Percentiles rank a stretch among this genome's conserved stretches.
These are phyloP conservation scores for Rhineura floridana DNA, from an alignment of 2,113 vertebrate genomes.

Conservation along the genomic window DNA sequence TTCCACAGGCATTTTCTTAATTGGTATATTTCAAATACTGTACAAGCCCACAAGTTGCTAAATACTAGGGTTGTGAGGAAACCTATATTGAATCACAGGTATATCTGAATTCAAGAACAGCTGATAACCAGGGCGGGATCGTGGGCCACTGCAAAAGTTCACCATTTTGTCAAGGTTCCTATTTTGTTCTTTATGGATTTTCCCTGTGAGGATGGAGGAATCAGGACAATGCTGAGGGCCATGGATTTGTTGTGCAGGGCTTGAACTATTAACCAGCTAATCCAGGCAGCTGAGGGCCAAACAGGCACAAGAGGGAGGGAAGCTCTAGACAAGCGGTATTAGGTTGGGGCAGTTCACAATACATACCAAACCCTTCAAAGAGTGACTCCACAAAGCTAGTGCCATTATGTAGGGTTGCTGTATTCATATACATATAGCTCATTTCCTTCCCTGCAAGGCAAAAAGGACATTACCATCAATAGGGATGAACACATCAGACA, in stretches of 20 bases:
- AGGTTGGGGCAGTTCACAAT: background rate
- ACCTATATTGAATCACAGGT: background rate
- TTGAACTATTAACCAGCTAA: background rate
- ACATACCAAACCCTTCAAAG: conserved; percentile 94
- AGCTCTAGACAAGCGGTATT: background rate
- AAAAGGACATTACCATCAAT: background rate
- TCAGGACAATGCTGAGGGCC: no score
- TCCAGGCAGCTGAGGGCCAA: background rate
- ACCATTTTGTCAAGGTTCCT: background rate
- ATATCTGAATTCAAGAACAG: background rate
- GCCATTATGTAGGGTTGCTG: conserved; percentile 88
- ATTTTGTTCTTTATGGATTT: background rate
- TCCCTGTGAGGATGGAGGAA: background rate
- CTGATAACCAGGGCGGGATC: no score
- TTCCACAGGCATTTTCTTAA: background rate
- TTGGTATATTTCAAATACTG: background rate
- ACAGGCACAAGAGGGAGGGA: background rate
- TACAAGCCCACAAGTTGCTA: background rate
- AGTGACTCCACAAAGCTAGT: conserved; percentile 98
- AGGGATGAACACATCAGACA: background rate
- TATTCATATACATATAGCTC: conserved; percentile 93
- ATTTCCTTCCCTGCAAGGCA: conserved; percentile 81
- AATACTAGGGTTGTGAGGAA: background rate
- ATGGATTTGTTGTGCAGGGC: background rate
- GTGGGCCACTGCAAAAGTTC: background rate